Evolutionary conservation across 2,113 vertebrate genomes (phyloP).

Genomic region (Rhynchomys soricoides): DNA sequence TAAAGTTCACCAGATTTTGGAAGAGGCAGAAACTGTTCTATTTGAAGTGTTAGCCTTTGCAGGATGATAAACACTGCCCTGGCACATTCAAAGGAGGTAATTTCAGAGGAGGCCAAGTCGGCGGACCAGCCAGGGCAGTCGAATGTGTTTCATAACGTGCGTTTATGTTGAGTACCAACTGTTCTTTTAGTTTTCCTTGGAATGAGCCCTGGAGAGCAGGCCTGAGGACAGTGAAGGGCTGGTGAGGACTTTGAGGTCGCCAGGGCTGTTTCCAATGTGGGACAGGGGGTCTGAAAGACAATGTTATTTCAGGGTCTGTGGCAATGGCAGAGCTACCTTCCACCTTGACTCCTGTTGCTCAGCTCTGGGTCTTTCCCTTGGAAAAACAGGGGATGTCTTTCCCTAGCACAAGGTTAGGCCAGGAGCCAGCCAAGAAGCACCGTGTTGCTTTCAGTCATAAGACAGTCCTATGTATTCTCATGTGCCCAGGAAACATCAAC

Average conservation of each 20-base stretch:
- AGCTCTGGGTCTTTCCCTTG: background rate
- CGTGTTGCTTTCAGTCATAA: background rate
- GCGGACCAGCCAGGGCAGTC: background rate
- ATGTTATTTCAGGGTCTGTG: background rate
- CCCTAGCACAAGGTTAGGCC: background rate
- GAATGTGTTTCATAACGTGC: background rate
- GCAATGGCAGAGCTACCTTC: background rate
- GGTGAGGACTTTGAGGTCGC: background rate
- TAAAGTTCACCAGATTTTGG: constrained; percentile 25
- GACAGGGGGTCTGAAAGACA: background rate
- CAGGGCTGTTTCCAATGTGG: background rate
- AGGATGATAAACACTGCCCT: background rate
- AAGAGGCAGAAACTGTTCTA: background rate
- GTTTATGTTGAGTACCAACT: background rate
- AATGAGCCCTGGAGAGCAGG: background rate
- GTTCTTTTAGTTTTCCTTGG: background rate
- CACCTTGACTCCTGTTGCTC: background rate
- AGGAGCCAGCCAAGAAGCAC: background rate
- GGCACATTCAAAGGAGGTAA: background rate
- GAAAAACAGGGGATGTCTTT: background rate
- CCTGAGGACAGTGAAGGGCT: background rate
- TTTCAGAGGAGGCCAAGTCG: constrained; percentile 1
- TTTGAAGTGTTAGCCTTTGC: background rate
- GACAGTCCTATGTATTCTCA: background rate
- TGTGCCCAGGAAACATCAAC: background rate